Evolutionary conservation across 1,140 invertebrate species (phyloP).

Genomic region (Temnothorax curvispinosus): DNA sequence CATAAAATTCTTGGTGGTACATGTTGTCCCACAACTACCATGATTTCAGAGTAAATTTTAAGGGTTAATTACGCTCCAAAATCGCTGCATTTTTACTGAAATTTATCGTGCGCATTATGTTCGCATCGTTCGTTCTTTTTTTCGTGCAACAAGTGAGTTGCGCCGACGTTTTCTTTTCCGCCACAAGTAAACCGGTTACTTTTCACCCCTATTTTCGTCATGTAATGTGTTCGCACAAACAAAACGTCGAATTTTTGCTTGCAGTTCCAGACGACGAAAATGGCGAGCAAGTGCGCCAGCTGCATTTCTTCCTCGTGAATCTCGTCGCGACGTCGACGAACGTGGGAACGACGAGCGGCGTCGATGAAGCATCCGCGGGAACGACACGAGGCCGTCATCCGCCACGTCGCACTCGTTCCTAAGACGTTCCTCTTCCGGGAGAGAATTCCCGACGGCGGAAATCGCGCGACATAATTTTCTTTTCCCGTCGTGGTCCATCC

Average conservation of each 20-base stretch:
- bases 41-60: too few relatives aligned
- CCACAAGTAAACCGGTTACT: background rate
- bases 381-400: conserved; percentile 22
- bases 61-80: background rate
- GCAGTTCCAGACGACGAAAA: conserved; percentile 53
- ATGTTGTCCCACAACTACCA: too few relatives aligned
- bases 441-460: background rate
- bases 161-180: background rate
- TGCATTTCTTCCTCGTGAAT: conserved; percentile 41
- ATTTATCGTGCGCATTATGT: background rate
- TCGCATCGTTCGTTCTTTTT: background rate
- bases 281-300: conserved; percentile 27
- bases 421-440: background rate
- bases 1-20: too few relatives aligned
- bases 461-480: background rate
- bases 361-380: conserved; percentile 48
- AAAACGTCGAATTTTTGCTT: conserved; percentile 34
- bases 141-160: conserved; percentile 23
- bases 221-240: background rate
- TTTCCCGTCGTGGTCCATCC: background rate
- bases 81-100: background rate
- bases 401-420: conserved; percentile 4
- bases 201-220: background rate
- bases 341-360: conserved; percentile 28
- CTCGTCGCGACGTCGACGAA: background rate